Percentiles rank a stretch among this genome's conserved stretches.
These are phyloP conservation scores for Macrotrachela quadricornifera DNA, from an alignment of 1,140 invertebrate genomes.

Conservation along the genomic window DNA sequence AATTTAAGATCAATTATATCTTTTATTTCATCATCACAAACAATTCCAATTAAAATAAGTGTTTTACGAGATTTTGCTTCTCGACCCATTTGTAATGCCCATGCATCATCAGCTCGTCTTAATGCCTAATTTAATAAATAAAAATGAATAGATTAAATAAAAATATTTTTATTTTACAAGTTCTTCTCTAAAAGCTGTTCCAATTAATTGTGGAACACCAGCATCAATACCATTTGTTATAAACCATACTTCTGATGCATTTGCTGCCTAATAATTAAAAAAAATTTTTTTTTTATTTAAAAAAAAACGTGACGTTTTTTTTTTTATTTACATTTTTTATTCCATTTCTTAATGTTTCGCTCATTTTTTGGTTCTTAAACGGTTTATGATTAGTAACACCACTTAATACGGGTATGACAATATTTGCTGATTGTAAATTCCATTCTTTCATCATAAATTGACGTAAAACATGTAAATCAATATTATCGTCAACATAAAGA, in stretches of 20 bases:
- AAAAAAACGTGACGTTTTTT: background rate
- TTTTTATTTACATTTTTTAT: background rate
- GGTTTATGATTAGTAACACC: background rate
- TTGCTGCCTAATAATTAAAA: background rate
- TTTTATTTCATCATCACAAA: background rate
- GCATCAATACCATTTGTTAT: constrained; percentile 7
- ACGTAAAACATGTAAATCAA: background rate
- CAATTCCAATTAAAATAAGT: background rate
- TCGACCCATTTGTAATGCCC: no score
- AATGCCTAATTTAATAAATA: no score
- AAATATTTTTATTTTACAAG: background rate
- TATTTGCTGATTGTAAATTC: constrained; percentile 1
- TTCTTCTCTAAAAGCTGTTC: constrained; percentile 6
- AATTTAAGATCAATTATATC: background rate
- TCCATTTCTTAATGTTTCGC: constrained; percentile 3
- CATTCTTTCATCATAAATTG: background rate
- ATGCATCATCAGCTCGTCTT: no score
- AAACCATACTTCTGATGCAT: constrained; percentile 9
- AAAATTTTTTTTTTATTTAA: background rate
- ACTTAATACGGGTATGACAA: background rate
- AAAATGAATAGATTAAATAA: background rate
- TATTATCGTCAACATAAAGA: no score
- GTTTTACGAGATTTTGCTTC: no score
- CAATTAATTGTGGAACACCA: constrained; percentile 2
- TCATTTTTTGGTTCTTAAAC: constrained; percentile 3